phyloP scores from a whole-genome alignment of 1,140 invertebrate species.

The Charaxes varanes region DNA sequence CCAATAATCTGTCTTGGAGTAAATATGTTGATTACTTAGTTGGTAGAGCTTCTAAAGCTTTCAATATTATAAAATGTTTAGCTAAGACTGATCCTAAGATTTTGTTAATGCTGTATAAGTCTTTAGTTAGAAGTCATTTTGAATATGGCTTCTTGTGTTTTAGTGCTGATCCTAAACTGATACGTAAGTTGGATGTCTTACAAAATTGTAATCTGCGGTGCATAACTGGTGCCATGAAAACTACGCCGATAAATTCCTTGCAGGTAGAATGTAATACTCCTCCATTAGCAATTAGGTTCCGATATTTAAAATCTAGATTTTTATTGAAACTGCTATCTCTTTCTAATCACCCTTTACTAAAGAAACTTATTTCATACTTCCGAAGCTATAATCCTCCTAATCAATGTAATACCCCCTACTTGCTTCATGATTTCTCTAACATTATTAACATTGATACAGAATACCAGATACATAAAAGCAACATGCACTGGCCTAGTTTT shows the following conservation, averaged over 20 bases:
- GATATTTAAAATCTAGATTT: slow-evolving; percentile 7
- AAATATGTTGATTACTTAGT: slow-evolving; percentile 8
- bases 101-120: slow-evolving; percentile 19
- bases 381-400: background rate
- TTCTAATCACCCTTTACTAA: slow-evolving; percentile 1
- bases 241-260: slow-evolving; percentile 11
- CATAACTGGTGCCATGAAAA: slow-evolving; percentile 17
- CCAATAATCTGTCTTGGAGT: slow-evolving; percentile 1
- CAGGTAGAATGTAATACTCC: slow-evolving; percentile 7
- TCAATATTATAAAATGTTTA: slow-evolving; percentile 17
- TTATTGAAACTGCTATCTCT: slow-evolving; percentile 2
- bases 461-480: background rate
- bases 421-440: slow-evolving; percentile 5
- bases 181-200: slow-evolving; percentile 10
- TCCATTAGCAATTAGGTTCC: slow-evolving; percentile 4
- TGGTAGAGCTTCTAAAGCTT: slow-evolving; percentile 10
- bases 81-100: slow-evolving; percentile 18
- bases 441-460: background rate
- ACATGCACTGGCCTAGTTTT: too few species aligned
- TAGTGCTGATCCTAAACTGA: slow-evolving; percentile 6
- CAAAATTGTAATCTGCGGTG: slow-evolving; percentile 17
- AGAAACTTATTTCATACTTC: slow-evolving; percentile 1
- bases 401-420: slow-evolving; percentile 4
- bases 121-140: slow-evolving; percentile 21
- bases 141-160: slow-evolving; percentile 20